Conservation (phyloP, 2,888 invertebrate species). For the Drosophila mercatorum region DNA sequence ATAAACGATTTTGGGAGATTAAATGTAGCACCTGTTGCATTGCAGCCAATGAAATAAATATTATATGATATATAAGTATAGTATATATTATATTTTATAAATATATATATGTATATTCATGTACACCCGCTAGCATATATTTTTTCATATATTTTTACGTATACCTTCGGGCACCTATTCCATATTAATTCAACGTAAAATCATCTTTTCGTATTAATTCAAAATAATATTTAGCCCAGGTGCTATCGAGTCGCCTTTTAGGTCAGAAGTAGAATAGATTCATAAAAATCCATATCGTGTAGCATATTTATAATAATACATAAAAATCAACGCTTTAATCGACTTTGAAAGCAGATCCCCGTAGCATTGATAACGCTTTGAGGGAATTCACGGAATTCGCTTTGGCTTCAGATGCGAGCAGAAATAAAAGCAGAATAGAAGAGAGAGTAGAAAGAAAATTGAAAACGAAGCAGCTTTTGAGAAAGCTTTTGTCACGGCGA, state of each 20-base stretch:
- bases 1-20: no score
- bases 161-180: no score
- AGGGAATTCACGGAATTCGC: background rate
- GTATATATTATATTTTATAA: background rate
- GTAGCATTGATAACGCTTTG: background rate
- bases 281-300: background rate
- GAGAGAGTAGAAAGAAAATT: background rate
- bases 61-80: background rate
- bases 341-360: background rate
- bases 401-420: background rate
- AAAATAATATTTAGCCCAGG: background rate
- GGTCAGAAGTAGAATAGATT: background rate
- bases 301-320: background rate
- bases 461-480: slow-evolving; percentile 34
- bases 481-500: slow-evolving; percentile 16
- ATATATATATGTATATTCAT: background rate
- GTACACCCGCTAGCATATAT: no score
- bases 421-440: background rate
- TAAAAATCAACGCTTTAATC: background rate
- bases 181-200: no score
- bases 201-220: background rate
- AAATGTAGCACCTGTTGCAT: no score
- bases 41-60: no score
- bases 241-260: slow-evolving; percentile 16
- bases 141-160: no score